phyloP scores from a whole-genome alignment of 1,140 invertebrate species.

The Drosophila takahashii region DNA sequence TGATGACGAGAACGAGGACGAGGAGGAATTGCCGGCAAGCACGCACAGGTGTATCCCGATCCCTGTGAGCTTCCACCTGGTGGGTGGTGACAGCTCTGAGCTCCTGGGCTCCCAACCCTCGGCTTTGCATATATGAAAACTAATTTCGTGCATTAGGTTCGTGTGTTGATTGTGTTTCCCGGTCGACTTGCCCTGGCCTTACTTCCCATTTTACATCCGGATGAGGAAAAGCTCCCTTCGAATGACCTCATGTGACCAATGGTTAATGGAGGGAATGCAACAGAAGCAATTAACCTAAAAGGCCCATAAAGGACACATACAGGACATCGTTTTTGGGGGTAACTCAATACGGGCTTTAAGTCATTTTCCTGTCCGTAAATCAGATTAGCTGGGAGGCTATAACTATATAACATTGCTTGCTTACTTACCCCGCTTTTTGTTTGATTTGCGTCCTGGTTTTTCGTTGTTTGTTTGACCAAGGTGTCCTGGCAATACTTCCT shows the following conservation, averaged over 20 bases:
- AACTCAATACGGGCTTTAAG: conserved; percentile 55
- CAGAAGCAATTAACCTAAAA: conserved; percentile 78
- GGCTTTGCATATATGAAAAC: conserved; percentile 57
- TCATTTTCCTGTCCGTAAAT: conserved; percentile 15
- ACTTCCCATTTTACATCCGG: conserved; percentile 11
- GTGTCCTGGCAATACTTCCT: neutral
- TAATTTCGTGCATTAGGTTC: conserved; percentile 59
- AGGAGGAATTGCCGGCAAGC: conserved; percentile 53
- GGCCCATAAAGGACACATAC: conserved; percentile 57
- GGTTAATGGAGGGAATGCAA: conserved; percentile 47
- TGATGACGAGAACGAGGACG: conserved; percentile 4
- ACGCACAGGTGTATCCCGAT: conserved; percentile 57
- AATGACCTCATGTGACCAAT: conserved; percentile 71
- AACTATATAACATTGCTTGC: conserved; percentile 9
- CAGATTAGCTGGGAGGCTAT: conserved; percentile 28
- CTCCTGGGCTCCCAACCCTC: conserved; percentile 14
- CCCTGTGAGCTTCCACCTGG: conserved; percentile 18
- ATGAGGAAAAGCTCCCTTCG: conserved; percentile 30
- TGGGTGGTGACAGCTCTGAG: conserved; percentile 38
- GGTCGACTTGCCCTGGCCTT: neutral
- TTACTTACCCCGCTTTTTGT: conserved; percentile 37
- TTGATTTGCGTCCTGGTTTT: conserved; percentile 32
- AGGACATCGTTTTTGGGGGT: conserved; percentile 19
- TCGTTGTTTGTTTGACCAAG: neutral
- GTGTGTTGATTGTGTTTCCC: conserved; percentile 52